These are phyloP conservation scores for Nesoenas mayeri DNA, from an alignment of 2,113 vertebrate genomes.

Conservation along the genomic window DNA sequence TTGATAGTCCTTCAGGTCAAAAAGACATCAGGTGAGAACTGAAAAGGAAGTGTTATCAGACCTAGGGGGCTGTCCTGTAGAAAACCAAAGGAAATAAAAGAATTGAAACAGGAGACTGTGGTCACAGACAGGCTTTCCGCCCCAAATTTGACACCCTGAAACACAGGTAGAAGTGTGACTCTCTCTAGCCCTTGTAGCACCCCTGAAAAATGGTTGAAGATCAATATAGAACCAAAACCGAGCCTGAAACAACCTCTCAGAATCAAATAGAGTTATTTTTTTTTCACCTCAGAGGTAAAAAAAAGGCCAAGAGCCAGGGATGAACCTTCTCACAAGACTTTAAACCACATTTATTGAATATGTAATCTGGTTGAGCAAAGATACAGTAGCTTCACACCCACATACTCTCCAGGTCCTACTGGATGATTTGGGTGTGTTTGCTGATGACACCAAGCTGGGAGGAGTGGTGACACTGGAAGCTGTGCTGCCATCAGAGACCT, in stretches of 20 bases:
- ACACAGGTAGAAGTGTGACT: fast-evolving
- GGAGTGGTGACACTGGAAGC: no score
- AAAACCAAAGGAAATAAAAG: background rate
- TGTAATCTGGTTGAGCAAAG: background rate
- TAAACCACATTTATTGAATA: background rate
- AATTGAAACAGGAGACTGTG: background rate
- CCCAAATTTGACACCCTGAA: background rate
- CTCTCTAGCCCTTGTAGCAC: fast-evolving
- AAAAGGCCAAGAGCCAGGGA: background rate
- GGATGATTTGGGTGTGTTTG: no score
- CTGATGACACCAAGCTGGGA: no score
- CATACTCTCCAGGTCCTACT: background rate
- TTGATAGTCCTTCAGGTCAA: background rate
- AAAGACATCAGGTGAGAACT: background rate
- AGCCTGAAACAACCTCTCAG: background rate
- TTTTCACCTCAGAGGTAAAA: background rate
- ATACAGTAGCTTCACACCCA: background rate
- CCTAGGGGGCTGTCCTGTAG: background rate
- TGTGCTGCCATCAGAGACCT: no score
- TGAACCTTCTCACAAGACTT: background rate
- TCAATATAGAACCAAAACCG: background rate
- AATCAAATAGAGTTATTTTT: background rate
- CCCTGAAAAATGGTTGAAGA: background rate
- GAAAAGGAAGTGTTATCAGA: background rate
- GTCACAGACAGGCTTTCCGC: background rate